Conservation (phyloP, 37 sponge, comb jelly and placozoan genomes). For the Theonella swinhoei region DNA sequence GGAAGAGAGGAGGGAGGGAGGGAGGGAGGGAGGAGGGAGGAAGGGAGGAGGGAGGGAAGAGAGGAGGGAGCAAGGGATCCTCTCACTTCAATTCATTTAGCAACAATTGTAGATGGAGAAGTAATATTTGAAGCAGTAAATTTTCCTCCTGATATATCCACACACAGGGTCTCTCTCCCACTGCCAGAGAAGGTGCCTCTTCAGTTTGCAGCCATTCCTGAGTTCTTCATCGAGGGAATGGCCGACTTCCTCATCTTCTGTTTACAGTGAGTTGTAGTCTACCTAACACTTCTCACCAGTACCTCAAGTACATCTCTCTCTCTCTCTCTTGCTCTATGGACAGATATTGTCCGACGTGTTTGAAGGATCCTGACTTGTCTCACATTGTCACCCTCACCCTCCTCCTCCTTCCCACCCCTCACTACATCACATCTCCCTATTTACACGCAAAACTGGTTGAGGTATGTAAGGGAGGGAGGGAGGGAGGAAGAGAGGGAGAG, state of each 20-base stretch:
- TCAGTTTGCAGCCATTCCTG: constrained; percentile 1
- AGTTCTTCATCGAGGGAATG: constrained; percentile 89
- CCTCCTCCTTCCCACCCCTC: constrained; percentile 49
- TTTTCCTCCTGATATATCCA: not conserved
- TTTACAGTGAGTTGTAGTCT: too few relatives aligned
- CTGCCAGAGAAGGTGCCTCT: not conserved
- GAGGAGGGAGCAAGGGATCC: not conserved
- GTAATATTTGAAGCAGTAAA: not conserved
- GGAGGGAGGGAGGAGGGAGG: not conserved
- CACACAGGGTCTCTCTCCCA: not conserved
- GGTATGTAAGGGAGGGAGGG: constrained; percentile 28
- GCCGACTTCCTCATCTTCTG: constrained; percentile 73
- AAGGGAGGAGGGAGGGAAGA: not conserved
- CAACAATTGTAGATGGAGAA: not conserved
- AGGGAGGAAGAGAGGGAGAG: not conserved
- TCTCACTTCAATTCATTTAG: not conserved
- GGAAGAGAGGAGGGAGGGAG: not conserved
- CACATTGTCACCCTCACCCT: constrained; percentile 59
- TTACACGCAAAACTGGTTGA: constrained; percentile 88
- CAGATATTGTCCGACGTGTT: constrained; percentile 46
- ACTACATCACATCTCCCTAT: constrained; percentile 86
- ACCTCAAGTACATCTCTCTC: not conserved
- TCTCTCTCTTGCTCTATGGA: not conserved
- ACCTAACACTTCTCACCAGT: not conserved
- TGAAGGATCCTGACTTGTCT: constrained; percentile 55